Evolutionary conservation across 2,888 invertebrate genomes (phyloP), one percentile per base, ranked within the genome.

Genomic region (Cantharis rustica): DNA sequence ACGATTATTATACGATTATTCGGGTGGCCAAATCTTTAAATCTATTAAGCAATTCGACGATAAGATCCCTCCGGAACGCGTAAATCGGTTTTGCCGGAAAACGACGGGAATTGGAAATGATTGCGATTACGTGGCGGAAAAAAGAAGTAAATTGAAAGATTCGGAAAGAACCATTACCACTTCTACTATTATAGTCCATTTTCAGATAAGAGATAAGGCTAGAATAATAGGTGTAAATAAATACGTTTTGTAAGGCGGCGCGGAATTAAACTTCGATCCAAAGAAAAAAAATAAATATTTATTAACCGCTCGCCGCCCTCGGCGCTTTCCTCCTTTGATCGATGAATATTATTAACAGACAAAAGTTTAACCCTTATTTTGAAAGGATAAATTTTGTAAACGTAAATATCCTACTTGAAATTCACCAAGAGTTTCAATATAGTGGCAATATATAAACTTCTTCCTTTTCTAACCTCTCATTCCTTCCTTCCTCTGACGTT

Each of bases 61-160:
- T 81, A 83, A 81, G 77, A 77, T 73, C 81, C 83, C 83, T 80
- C 81, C 83, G 84, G 84, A 84, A 84, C 82, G 83, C 79, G 84
- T 85, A 80, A 86, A 85, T 86, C 85, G 85, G 84, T 86, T 85
- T 85, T 85, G 84, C 85, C 86, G 86, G 86, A 84, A 82, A 86
- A 85, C 85, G 85, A 85, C 83, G 85, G 83, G 86, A 87, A 87
- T 86, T 85, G 86, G 85, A 86, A 86, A 87, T 86, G 83, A 84
- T 82, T 82, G 83, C 84, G 86, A 86, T 87, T 87, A 86, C 85
- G 82, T 80, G 76, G 80, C 82, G 84, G 83, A 84, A 84, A 83
- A 85, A 86, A 85, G 84, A 83, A 84, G 81, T 84, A 84, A 86
- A 85, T 85, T 84, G 83, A 84, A 82, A 82, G 82, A 79, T 82